Conservation (phyloP, 2,797 vertebrate genomes). For the Naso thynnoides region DNA sequence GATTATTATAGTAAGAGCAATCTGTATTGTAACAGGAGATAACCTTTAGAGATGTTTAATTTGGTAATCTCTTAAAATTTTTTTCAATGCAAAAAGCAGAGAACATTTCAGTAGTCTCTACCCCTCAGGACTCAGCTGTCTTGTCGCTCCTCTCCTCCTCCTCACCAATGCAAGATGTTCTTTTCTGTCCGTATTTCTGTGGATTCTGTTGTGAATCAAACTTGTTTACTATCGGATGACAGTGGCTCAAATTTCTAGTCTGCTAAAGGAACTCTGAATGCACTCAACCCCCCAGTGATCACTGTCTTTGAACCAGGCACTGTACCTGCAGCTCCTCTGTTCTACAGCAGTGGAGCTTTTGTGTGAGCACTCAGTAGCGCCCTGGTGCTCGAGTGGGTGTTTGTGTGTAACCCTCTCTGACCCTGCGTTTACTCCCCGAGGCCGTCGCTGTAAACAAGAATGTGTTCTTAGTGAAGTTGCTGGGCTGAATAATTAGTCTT, state of each 20-base stretch:
- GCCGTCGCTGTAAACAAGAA: constrained; percentile 54
- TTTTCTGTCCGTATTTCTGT: neutral
- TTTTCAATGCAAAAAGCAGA: neutral
- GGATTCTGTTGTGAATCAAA: neutral
- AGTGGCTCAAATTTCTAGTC: neutral
- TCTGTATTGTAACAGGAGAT: neutral
- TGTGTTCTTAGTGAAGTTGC: constrained; percentile 49
- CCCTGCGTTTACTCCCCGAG: constrained; percentile 34
- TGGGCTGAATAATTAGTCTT: constrained; percentile 47
- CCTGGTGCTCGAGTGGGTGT: constrained; percentile 51
- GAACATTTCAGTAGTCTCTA: neutral
- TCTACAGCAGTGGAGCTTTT: constrained; percentile 7
- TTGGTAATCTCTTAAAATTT: neutral
- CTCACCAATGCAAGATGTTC: neutral
- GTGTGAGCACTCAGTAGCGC: constrained; percentile 12
- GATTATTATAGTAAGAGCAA: neutral
- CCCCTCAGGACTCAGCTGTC: neutral
- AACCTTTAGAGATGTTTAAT: neutral
- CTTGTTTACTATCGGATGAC: neutral
- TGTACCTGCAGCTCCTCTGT: constrained; percentile 23
- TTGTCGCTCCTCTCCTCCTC: neutral
- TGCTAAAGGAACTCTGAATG: neutral
- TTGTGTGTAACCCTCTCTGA: constrained; percentile 49
- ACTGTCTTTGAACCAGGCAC: constrained; percentile 28
- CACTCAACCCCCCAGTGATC: neutral